Conservation (phyloP, 2,113 vertebrate genomes). For the Pongo abelii region DNA sequence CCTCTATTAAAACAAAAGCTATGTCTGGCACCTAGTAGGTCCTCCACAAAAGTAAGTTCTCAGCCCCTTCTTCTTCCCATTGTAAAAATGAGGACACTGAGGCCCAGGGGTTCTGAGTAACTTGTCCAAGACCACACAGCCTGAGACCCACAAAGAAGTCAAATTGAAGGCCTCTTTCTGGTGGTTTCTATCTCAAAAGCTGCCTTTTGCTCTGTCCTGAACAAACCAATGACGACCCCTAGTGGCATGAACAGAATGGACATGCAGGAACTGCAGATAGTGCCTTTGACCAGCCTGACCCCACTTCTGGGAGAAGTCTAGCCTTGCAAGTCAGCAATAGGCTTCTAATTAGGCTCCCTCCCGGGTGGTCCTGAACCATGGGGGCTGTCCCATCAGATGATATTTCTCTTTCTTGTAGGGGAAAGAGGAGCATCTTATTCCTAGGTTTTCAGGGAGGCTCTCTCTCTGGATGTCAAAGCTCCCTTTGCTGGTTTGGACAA, state of each 20-base stretch:
- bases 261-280: not conserved
- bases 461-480: not conserved
- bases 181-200: not conserved
- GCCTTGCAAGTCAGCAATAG: too few species aligned
- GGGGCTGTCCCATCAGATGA: not conserved
- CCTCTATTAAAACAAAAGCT: not conserved
- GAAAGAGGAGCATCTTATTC: not conserved
- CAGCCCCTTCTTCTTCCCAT: not conserved
- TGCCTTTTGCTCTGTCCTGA: slow-evolving; percentile 57
- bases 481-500: not conserved
- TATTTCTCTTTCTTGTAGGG: not conserved
- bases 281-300: not conserved
- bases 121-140: not conserved
- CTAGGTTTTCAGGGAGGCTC: not conserved
- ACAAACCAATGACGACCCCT: slow-evolving; percentile 75
- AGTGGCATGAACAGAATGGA: slow-evolving; percentile 59
- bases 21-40: not conserved
- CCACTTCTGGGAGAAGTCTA: not conserved
- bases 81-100: not conserved
- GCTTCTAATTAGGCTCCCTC: too few species aligned
- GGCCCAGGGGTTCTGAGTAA: not conserved
- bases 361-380: not conserved
- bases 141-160: not conserved
- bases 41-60: not conserved
- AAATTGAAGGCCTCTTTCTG: not conserved